Evolutionary conservation across 1,140 invertebrate genomes (phyloP).

Genomic region (Bilobella aurantiaca): DNA sequence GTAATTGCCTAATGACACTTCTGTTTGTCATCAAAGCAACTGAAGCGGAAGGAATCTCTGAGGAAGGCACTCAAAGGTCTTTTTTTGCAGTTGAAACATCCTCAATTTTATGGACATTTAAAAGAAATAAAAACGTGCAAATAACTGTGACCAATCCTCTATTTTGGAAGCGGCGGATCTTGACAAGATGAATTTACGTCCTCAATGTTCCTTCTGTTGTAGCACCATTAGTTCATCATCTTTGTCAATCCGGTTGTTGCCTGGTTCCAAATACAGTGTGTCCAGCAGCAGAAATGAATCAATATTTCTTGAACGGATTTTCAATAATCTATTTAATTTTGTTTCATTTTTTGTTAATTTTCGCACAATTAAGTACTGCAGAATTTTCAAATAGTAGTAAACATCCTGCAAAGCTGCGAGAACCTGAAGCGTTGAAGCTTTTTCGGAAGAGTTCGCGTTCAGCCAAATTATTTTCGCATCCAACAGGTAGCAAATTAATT

Average conservation of each 20-base stretch:
- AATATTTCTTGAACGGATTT: no score
- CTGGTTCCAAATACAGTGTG: no score
- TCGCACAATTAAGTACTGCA: no score
- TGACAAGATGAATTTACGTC: neutral
- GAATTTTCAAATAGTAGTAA: no score
- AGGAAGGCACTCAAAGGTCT: no score
- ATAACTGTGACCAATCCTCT: neutral
- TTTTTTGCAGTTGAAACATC: no score
- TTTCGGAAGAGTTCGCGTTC: neutral
- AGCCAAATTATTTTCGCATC: conserved; percentile 12
- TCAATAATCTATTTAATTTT: no score
- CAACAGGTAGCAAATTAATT: conserved; percentile 16
- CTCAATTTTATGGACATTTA: neutral
- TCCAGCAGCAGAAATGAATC: no score
- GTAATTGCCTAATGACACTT: no score
- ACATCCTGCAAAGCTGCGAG: neutral
- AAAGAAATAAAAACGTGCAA: neutral
- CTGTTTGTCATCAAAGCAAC: neutral
- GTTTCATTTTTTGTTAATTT: no score
- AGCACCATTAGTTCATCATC: neutral
- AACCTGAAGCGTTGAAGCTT: neutral
- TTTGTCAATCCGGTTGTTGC: no score
- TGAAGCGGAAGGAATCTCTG: neutral
- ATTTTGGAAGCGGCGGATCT: neutral
- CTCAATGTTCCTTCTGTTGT: neutral